phyloP scores from a whole-genome alignment of 2,797 vertebrate genomes.

The Poecilia velifera region DNA sequence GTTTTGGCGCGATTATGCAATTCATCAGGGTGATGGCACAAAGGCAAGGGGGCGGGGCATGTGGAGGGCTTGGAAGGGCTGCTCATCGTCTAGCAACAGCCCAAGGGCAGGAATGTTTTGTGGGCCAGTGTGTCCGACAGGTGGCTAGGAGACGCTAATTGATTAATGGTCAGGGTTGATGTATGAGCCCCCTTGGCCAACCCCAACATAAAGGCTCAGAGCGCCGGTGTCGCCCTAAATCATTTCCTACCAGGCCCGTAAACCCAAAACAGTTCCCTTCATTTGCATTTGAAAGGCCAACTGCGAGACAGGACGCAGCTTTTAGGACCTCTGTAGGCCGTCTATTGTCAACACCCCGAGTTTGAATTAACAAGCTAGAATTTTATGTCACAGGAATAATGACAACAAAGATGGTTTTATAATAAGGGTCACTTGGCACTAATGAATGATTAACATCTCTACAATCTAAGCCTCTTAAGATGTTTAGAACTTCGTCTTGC shows the following conservation, averaged over 20 bases:
- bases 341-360: constrained; percentile 69
- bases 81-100: constrained; percentile 76
- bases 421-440: constrained; percentile 69
- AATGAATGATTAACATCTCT: constrained; percentile 69
- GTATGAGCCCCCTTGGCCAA: constrained; percentile 73
- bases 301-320: constrained; percentile 51
- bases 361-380: constrained; percentile 68
- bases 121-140: constrained; percentile 77
- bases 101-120: constrained; percentile 77
- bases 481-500: constrained; percentile 10
- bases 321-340: constrained; percentile 59
- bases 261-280: constrained; percentile 73
- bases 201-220: constrained; percentile 74
- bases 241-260: constrained; percentile 83
- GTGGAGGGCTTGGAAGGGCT: constrained; percentile 45
- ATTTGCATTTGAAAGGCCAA: constrained; percentile 81
- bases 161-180: constrained; percentile 84
- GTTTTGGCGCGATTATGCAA: constrained; percentile 76
- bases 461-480: constrained; percentile 42
- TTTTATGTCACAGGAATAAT: constrained; percentile 75
- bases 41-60: constrained; percentile 28
- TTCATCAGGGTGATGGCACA: constrained; percentile 70
- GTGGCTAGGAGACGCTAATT: constrained; percentile 84
- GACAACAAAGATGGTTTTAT: constrained; percentile 77
- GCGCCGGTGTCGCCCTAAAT: constrained; percentile 80